A percentile compares a stretch with the other conserved stretches of the same genome.
Evolutionary conservation across 2,888 invertebrate species (phyloP).

Genomic region (Acronicta leporina): DNA sequence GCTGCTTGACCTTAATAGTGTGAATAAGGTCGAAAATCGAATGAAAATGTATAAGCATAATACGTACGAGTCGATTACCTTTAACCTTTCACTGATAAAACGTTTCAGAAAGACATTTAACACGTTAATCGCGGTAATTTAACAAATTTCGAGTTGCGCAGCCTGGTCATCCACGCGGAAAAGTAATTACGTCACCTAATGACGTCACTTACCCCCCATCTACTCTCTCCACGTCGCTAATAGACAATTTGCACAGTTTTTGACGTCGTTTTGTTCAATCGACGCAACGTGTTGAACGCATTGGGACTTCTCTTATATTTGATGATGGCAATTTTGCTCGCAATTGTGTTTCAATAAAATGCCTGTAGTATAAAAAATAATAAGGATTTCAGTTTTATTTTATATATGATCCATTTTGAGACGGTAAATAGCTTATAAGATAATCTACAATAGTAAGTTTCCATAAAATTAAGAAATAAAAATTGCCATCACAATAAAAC

Average conservation of each 20-base stretch:
- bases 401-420: slow-evolving; percentile 7
- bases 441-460: slow-evolving; percentile 1
- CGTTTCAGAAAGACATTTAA: slow-evolving; percentile 83
- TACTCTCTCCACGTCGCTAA: slow-evolving; percentile 72
- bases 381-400: slow-evolving; percentile 5
- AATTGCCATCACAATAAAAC: slow-evolving; percentile 24
- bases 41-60: slow-evolving; percentile 24
- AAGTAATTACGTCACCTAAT: slow-evolving; percentile 87
- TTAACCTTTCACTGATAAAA: slow-evolving; percentile 66
- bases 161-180: slow-evolving; percentile 85
- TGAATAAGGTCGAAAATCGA: slow-evolving; percentile 16
- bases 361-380: slow-evolving; percentile 3
- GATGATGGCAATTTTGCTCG: slow-evolving; percentile 35
- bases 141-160: slow-evolving; percentile 81
- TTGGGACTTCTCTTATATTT: slow-evolving; percentile 41
- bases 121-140: slow-evolving; percentile 85
- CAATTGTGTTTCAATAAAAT: slow-evolving; percentile 34
- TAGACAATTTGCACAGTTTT: slow-evolving; percentile 85
- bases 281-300: slow-evolving; percentile 48
- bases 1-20: slow-evolving; percentile 1
- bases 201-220: slow-evolving; percentile 83
- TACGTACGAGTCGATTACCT: slow-evolving; percentile 54
- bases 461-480: slow-evolving; percentile 5
- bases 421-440: background rate
- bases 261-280: slow-evolving; percentile 69